These are phyloP conservation scores for Sclerurus mexicanus DNA, from an alignment of 2,113 vertebrate species.

Conservation along the genomic window DNA sequence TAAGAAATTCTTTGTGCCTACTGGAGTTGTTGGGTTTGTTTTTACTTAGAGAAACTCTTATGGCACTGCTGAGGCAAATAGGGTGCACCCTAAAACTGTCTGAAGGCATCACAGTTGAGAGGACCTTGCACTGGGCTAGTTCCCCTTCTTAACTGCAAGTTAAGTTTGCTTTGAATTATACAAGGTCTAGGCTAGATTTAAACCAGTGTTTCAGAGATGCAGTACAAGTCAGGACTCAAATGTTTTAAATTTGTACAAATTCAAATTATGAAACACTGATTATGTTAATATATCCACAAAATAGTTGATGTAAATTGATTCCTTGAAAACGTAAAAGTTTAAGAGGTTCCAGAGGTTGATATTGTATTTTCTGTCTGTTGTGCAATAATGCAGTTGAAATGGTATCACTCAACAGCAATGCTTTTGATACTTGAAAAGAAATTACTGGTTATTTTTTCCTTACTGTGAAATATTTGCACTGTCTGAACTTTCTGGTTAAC, in stretches of 20 bases:
- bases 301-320: constrained; percentile 3
- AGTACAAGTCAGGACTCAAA: constrained; percentile 13
- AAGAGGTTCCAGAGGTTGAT: background rate
- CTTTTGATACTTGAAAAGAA: constrained; percentile 81
- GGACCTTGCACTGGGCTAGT: background rate
- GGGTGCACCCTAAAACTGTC: background rate
- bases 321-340: background rate
- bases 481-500: constrained; percentile 69
- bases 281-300: background rate
- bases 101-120: background rate
- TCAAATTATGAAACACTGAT: background rate
- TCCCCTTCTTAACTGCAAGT: background rate
- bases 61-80: background rate
- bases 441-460: constrained; percentile 71
- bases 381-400: constrained; percentile 66
- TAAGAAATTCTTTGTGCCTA: constrained; percentile 35
- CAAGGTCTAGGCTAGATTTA: constrained; percentile 23
- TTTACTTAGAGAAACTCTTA: background rate
- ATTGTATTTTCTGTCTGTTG: constrained; percentile 52
- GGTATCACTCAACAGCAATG: constrained; percentile 60
- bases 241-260: background rate
- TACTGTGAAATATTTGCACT: constrained; percentile 81
- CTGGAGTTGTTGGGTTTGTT: background rate
- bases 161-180: background rate
- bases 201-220: constrained; percentile 9